A percentile compares a stretch with the other conserved stretches of the same genome.
Conservation (phyloP, 2,888 invertebrate genomes). For the Erebia aethiops region DNA sequence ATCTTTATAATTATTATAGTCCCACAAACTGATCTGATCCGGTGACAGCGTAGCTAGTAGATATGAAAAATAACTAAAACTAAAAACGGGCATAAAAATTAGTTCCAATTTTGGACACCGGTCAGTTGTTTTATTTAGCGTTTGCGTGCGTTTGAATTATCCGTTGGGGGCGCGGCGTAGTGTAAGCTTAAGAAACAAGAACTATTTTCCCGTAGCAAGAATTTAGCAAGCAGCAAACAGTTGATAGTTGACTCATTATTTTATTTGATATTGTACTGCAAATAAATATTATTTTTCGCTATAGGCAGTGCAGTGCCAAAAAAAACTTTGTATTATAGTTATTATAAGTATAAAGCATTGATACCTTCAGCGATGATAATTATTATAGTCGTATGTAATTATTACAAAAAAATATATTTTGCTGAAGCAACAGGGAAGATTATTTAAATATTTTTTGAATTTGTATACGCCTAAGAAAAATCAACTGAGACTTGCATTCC, state of each 20-base stretch:
- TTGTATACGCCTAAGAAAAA: slow-evolving; percentile 42
- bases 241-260: neutral
- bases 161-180: no score
- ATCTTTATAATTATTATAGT: no score
- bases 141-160: no score
- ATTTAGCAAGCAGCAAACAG: neutral
- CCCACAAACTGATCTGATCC: no score
- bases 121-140: no score
- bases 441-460: slow-evolving; percentile 52
- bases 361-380: slow-evolving; percentile 19
- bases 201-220: no score
- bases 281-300: slow-evolving; percentile 22
- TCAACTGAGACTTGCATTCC: slow-evolving; percentile 15
- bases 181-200: no score
- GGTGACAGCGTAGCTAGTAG: no score
- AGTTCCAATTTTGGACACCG: no score
- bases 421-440: slow-evolving; percentile 30
- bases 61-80: no score
- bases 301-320: slow-evolving; percentile 47
- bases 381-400: slow-evolving; percentile 17
- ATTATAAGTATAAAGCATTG: slow-evolving; percentile 34
- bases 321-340: slow-evolving; percentile 36
- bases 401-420: neutral
- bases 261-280: neutral
- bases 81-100: no score